Base-by-base conservation (phyloP, 1,140 invertebrate genomes). In the Apolygus lucorum region DNA sequence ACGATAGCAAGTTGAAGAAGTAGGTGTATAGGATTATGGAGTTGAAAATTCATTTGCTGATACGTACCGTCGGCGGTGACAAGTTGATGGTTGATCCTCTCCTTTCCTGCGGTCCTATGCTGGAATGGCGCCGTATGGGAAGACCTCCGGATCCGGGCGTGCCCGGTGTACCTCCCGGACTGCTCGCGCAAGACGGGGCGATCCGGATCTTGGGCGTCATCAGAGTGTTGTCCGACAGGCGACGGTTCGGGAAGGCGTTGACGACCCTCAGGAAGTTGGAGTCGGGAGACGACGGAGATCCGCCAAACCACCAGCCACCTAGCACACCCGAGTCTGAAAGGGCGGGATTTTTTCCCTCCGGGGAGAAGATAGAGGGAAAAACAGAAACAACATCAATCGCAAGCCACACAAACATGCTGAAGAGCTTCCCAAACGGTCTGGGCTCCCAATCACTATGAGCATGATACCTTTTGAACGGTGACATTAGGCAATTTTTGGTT, bases 171-270 rank as follows among this genome's bases (percentile, higher is more conserved):
- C 89, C 90, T 13, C 91, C 90, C 0, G 92, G 91, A 1, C 90
- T 92, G 14, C 89, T 92, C 1, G 87, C 88, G 77, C 90, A 92
- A n/a, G 89, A 92, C 42, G 89, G 90, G 1, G 89, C 89, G 42
- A 93, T 87, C 14, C 88, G 84, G 72, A 92, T 93, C 81, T 91
- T 94, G 13, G 92, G 90, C 26, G 92, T 82, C 86, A 93, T 93
- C 74, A 95, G 81, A 25, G 91, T 93, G 79, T 95, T 95, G 79
- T 96, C 93, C 1, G 92, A 95, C 25, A 95, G 84, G 34, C 93
- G 87, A 63, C 92, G 86, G 76, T 87, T 92, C 22, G 90, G 87
- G 76, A 91, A 90, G 1, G 87, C 85, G 75, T 87, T 91, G 49
- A 86, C 85, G 1, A 95, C 92, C 52, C 90, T 85, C 75, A 95